Base-by-base conservation (phyloP, 2,113 vertebrate genomes). In the Brachypodius melanocephalos region DNA sequence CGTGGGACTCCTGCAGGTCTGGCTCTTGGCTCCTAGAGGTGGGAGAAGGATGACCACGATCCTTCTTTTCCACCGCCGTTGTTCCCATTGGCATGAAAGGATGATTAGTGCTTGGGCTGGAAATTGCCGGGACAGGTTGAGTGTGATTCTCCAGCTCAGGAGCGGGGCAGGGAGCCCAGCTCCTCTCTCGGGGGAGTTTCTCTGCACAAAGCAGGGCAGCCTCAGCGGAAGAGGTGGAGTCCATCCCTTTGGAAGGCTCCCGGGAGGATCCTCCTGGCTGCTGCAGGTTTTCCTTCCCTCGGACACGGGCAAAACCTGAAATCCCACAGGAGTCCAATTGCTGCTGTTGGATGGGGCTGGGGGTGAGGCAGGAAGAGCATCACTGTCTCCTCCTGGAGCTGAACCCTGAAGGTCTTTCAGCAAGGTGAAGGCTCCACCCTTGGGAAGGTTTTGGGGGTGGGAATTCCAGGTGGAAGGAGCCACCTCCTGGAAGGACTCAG, bases 251-350 rank as follows among this genome's bases (percentile, higher is more conserved):
- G 68, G 59, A 63, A 29, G 15, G 78, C 49, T 69, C 83, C 92
- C 10, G 32, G 92, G 74, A 85, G 79, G 87, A 51, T 91, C 45
- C 85, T 96, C 52, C 80, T 38, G 80, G 48, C 83, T 69, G 19
- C 26, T 26, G 84, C n/a, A 82, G 76, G 2, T 31, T 57, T 89
- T 67, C 72, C 90, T 93, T 52, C 93, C 88, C 79, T 61, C 3
- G 1, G 42, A 52, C 26, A 45, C 58, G 22, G 55, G 65, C 49
- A 62, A 7, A 78, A 9, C 61, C 75, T 16, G 48, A 43, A 12
- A 9, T 10, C 46, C 72, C 17, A 2, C 1, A 0, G 8, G 5
- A 10, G 68, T 62, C 28, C 76, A 61, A 0, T 7, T 22, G 54
- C 78, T 51, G 3, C 4, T 21, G 17, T 38, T 25, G 68, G 40